Percentiles rank a stretch among this genome's conserved stretches.
Conservation (phyloP, 1,140 invertebrate genomes). For the Aphidius gifuensis region DNA sequence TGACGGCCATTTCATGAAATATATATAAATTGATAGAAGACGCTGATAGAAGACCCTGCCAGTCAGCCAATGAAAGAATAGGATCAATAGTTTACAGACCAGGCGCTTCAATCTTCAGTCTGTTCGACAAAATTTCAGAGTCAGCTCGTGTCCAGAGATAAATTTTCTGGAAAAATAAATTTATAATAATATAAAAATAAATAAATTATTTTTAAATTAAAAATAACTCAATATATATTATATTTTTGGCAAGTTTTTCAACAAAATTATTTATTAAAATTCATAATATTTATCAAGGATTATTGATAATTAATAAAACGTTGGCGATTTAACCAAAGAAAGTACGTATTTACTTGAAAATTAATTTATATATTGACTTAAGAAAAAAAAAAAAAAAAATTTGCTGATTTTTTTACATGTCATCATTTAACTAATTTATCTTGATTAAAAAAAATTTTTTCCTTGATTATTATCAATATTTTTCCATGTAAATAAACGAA, state of each 20-base stretch:
- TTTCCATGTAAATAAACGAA: too few species aligned
- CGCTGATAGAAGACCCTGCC: constrained; percentile 55
- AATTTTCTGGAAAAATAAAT: constrained; percentile 19
- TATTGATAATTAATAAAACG: too few species aligned
- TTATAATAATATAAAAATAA: background rate
- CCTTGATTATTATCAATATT: too few species aligned
- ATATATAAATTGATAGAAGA: constrained; percentile 48
- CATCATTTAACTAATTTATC: constrained; percentile 8
- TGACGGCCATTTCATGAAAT: constrained; percentile 34
- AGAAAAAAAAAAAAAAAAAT: constrained; percentile 12
- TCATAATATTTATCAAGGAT: too few species aligned
- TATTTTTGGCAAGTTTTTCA: too few species aligned
- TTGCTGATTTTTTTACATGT: constrained; percentile 19
- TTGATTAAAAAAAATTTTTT: too few species aligned
- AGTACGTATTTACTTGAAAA: too few species aligned
- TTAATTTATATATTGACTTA: background rate
- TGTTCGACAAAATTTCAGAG: constrained; percentile 40
- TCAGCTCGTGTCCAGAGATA: constrained; percentile 28
- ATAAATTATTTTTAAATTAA: constrained; percentile 31
- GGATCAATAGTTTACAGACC: constrained; percentile 26
- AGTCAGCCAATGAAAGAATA: constrained; percentile 41
- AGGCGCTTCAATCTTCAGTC: constrained; percentile 44
- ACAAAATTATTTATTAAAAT: too few species aligned
- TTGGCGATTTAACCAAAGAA: too few species aligned
- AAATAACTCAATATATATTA: constrained; percentile 18